phyloP scores from a whole-genome alignment of 2,113 vertebrate species.

The Zosterops borbonicus region DNA sequence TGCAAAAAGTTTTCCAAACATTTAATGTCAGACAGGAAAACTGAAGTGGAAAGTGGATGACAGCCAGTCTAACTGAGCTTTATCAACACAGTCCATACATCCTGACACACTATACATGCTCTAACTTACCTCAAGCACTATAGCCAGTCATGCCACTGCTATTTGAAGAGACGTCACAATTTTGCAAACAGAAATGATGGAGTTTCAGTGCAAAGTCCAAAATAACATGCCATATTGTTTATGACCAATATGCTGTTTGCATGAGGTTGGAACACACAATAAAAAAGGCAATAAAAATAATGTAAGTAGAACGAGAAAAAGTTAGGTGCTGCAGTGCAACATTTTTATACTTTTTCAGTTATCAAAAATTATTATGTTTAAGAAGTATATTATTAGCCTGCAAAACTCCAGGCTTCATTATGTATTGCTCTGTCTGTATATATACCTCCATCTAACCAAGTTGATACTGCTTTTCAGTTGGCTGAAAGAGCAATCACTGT shows the following conservation, averaged over 20 bases:
- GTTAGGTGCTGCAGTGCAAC: neutral
- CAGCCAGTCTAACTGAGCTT: slow-evolving; percentile 28
- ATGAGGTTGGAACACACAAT: neutral
- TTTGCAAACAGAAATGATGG: neutral
- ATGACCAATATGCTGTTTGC: neutral
- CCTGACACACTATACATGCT: slow-evolving; percentile 20
- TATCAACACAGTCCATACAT: slow-evolving; percentile 35
- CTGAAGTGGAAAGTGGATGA: slow-evolving; percentile 63
- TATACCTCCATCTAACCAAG: neutral
- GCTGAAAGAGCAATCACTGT: neutral
- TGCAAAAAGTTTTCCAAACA: slow-evolving; percentile 42
- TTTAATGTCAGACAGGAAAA: slow-evolving; percentile 53
- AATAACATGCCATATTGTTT: neutral
- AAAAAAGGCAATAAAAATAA: neutral
- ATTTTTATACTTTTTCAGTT: neutral
- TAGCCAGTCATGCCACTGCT: neutral
- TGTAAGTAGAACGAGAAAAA: neutral
- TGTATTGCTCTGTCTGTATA: neutral
- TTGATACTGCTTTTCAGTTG: neutral
- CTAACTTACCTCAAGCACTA: neutral
- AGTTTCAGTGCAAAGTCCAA: neutral
- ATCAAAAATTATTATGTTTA: neutral
- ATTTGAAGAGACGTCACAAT: neutral
- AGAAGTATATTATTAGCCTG: neutral
- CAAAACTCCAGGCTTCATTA: neutral